A percentile compares a stretch with the other conserved stretches of the same genome.
These are phyloP conservation scores for Dromiciops gliroides DNA, from an alignment of 2,113 vertebrate species.

Conservation along the genomic window DNA sequence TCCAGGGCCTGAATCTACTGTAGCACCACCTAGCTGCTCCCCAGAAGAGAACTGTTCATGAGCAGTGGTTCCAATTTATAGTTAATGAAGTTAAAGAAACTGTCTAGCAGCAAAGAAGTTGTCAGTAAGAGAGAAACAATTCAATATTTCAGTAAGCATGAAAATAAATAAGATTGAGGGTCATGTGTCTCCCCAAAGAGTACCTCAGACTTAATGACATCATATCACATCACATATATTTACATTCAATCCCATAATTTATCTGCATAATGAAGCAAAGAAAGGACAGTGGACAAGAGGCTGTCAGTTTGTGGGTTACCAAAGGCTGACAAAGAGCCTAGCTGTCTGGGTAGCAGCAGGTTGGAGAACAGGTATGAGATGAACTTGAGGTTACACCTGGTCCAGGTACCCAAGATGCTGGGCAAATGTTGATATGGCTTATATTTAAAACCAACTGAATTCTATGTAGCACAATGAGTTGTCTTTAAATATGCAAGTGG, in stretches of 20 bases:
- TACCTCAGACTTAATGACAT: neutral
- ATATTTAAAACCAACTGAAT: neutral
- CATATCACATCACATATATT: neutral
- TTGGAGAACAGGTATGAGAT: neutral
- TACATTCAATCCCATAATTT: neutral
- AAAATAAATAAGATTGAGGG: conserved; percentile 15
- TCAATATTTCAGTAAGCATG: neutral
- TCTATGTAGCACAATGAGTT: neutral
- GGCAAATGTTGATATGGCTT: neutral
- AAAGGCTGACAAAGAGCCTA: neutral
- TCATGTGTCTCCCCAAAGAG: neutral
- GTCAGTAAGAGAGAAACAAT: neutral
- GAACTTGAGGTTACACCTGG: neutral
- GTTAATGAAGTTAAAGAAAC: conserved; percentile 9
- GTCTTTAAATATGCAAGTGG: conserved; percentile 20
- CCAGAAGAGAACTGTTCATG: too few relatives aligned
- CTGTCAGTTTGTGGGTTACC: neutral
- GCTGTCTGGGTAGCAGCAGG: neutral
- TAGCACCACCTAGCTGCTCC: too few relatives aligned
- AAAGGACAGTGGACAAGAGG: neutral
- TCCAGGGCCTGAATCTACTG: too few relatives aligned
- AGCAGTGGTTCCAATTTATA: neutral
- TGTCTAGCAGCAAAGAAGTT: neutral
- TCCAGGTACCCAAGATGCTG: conserved; percentile 9
- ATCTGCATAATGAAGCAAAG: neutral